Percentiles rank a stretch among this genome's conserved stretches.
phyloP scores from a whole-genome alignment of 2,113 vertebrate species.

The Elachura formosa region DNA sequence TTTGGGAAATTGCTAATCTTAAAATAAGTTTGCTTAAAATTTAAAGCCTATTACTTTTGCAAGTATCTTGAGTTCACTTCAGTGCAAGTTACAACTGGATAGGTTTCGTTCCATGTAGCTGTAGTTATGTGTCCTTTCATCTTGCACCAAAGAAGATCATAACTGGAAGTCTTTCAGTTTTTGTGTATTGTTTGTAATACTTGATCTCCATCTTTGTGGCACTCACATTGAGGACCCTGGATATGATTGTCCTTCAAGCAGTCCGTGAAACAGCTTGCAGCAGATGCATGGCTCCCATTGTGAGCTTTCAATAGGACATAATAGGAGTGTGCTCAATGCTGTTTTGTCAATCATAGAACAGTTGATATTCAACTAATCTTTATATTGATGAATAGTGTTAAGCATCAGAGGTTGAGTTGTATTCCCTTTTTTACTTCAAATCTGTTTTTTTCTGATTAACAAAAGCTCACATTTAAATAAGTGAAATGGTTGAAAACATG shows the following conservation, averaged over 20 bases:
- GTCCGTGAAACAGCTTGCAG: neutral
- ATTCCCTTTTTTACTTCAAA: neutral
- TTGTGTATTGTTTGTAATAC: neutral
- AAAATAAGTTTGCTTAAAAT: neutral
- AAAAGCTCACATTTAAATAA: neutral
- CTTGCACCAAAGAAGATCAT: neutral
- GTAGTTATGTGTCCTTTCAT: neutral
- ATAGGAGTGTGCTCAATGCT: neutral
- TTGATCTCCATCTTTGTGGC: neutral
- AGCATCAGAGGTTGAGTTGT: neutral
- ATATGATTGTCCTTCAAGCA: neutral
- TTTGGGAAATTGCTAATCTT: neutral
- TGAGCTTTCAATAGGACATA: neutral
- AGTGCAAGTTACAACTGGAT: neutral
- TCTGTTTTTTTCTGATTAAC: neutral
- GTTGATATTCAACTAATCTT: neutral
- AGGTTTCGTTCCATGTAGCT: neutral
- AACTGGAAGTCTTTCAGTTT: neutral
- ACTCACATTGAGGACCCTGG: neutral
- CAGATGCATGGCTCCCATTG: neutral
- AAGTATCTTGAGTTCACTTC: neutral
- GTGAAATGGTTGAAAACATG: neutral
- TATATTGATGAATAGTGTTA: neutral
- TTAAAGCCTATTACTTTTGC: neutral
- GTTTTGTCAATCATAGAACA: neutral